These are phyloP conservation scores for Agrilus mali DNA, from an alignment of 2,888 invertebrate species.

Conservation along the genomic window DNA sequence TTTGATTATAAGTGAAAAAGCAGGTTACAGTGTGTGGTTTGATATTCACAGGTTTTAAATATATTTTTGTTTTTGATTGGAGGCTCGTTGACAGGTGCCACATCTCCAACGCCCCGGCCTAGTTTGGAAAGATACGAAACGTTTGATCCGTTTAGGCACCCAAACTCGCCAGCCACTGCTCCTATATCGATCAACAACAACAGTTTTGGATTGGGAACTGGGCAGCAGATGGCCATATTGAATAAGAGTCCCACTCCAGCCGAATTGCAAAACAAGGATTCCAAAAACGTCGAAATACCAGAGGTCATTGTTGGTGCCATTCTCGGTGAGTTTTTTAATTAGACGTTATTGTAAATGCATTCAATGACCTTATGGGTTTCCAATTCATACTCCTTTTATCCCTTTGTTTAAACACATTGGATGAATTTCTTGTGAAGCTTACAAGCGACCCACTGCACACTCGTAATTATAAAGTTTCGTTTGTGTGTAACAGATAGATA, in stretches of 20 bases:
- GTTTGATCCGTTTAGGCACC: slow-evolving; percentile 64
- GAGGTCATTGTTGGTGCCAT: slow-evolving; percentile 96
- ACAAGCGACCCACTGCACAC: no score
- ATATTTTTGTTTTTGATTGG: background rate
- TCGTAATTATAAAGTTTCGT: no score
- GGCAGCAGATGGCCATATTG: slow-evolving; percentile 58
- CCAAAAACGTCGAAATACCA: slow-evolving; percentile 88
- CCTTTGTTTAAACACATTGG: no score
- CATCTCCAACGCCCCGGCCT: slow-evolving; percentile 53
- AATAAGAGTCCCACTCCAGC: slow-evolving; percentile 75
- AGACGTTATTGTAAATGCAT: background rate
- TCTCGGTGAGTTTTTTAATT: slow-evolving; percentile 49
- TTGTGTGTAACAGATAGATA: no score
- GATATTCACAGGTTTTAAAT: background rate
- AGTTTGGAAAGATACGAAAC: slow-evolving; percentile 59
- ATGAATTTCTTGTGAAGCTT: no score
- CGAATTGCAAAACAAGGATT: slow-evolving; percentile 61
- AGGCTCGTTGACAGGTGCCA: slow-evolving; percentile 36
- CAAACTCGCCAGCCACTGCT: slow-evolving; percentile 57
- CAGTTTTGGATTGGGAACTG: slow-evolving; percentile 76
- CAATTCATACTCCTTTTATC: no score
- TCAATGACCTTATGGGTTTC: no score
- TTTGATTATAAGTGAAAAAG: no score
- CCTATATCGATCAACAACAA: slow-evolving; percentile 74
- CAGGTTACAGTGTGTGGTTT: background rate